Conservation (phyloP, 1,140 invertebrate genomes). For the Thereuonema tuberculata region DNA sequence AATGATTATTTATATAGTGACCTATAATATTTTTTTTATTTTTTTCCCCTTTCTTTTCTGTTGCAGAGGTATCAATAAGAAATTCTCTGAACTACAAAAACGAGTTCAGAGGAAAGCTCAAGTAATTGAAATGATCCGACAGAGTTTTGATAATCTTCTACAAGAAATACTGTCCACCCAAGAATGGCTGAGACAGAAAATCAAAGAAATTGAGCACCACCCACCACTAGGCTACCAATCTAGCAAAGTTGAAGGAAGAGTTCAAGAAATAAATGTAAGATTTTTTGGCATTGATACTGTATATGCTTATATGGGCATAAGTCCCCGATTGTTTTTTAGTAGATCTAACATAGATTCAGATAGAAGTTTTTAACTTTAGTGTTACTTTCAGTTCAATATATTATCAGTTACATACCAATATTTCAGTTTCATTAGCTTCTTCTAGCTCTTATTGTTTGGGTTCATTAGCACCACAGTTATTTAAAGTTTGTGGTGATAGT, state of each 20-base stretch:
- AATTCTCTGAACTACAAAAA: constrained; percentile 66
- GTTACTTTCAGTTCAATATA: neutral
- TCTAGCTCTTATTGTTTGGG: neutral
- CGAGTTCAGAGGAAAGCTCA: constrained; percentile 57
- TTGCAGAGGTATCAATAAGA: constrained; percentile 60
- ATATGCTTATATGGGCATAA: neutral
- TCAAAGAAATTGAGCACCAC: constrained; percentile 38
- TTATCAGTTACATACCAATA: neutral
- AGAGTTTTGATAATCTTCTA: constrained; percentile 53
- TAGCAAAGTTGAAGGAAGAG: constrained; percentile 19
- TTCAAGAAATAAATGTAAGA: constrained; percentile 23
- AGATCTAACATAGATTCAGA: too few species aligned
- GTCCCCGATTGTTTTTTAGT: too few species aligned
- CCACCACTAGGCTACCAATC: constrained; percentile 49
- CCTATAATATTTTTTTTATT: too few species aligned
- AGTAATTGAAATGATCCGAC: constrained; percentile 39
- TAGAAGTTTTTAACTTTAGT: neutral
- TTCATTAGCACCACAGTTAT: too few species aligned
- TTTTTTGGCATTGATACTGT: neutral
- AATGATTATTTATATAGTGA: neutral
- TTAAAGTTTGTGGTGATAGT: too few species aligned
- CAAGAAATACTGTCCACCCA: constrained; percentile 33
- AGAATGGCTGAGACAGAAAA: constrained; percentile 64
- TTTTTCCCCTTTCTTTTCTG: too few species aligned
- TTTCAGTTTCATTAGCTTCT: neutral